phyloP scores from a whole-genome alignment of 2,113 vertebrate genomes.

The Meriones unguiculatus region DNA sequence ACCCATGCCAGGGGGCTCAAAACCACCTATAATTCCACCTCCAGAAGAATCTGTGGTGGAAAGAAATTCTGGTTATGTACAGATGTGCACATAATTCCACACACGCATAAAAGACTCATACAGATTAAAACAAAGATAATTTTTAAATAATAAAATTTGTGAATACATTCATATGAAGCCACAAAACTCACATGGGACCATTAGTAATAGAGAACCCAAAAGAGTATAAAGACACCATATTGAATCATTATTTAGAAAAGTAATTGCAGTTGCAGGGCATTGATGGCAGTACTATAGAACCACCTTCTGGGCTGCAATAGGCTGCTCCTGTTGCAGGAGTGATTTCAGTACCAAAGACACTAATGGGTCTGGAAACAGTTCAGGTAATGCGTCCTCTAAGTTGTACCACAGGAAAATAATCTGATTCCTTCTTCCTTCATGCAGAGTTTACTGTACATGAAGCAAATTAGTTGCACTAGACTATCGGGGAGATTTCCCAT shows the following conservation, averaged over 20 bases:
- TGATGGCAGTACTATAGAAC: fast-evolving
- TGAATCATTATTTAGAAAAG: not conserved
- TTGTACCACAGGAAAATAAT: not conserved
- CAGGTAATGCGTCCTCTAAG: not conserved
- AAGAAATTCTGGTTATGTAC: not conserved
- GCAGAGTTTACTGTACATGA: fast-evolving
- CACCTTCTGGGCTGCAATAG: not conserved
- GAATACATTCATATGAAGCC: not conserved
- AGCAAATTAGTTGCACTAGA: not conserved
- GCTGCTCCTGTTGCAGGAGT: too few species aligned
- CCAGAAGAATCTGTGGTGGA: not conserved
- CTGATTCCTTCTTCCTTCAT: not conserved
- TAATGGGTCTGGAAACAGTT: not conserved
- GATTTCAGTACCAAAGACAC: too few species aligned
- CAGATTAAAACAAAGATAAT: not conserved
- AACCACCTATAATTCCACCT: not conserved
- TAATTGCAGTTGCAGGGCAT: too few species aligned
- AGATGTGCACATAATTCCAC: not conserved
- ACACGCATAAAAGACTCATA: not conserved
- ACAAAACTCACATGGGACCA: not conserved
- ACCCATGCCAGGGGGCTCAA: too few species aligned
- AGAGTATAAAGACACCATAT: not conserved
- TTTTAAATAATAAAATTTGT: not conserved
- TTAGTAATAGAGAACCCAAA: too few species aligned
- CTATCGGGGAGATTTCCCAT: not conserved